Percentiles rank a stretch among this genome's conserved stretches.
These are phyloP conservation scores for Drosophila prosaltans DNA, from an alignment of 1,140 invertebrate genomes.

Conservation along the genomic window DNA sequence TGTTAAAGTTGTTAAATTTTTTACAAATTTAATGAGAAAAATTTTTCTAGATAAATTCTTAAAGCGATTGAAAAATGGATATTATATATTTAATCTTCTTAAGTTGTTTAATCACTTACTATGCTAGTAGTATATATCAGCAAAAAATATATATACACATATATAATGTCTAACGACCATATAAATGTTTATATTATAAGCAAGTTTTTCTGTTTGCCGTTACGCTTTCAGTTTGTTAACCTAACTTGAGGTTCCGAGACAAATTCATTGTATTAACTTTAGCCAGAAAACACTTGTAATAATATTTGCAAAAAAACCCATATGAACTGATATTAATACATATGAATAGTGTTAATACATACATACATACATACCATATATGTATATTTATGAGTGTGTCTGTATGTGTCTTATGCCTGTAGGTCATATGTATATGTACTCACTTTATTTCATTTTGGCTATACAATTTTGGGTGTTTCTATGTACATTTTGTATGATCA, in stretches of 20 bases:
- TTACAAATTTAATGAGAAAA: no score
- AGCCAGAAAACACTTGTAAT: conserved; percentile 36
- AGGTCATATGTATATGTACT: not conserved
- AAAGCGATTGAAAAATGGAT: no score
- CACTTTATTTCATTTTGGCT: not conserved
- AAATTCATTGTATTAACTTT: conserved; percentile 6
- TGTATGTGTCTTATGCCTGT: not conserved
- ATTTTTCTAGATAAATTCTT: no score
- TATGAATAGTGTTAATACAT: not conserved
- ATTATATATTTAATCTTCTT: not conserved
- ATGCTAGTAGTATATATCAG: not conserved
- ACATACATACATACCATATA: not conserved
- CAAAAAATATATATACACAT: not conserved
- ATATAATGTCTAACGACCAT: not conserved
- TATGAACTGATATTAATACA: no score
- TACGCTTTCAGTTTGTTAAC: conserved; percentile 4
- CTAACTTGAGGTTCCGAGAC: conserved; percentile 1
- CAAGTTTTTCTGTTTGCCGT: not conserved
- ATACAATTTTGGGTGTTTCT: not conserved
- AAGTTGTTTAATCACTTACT: not conserved
- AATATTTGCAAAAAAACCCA: conserved; percentile 43
- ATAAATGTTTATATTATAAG: conserved; percentile 3
- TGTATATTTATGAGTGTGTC: not conserved
- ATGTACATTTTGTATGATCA: conserved; percentile 5
- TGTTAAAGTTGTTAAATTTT: no score